Conservation (phyloP, 2,888 invertebrate genomes). For the Priocnemis perturbator region DNA sequence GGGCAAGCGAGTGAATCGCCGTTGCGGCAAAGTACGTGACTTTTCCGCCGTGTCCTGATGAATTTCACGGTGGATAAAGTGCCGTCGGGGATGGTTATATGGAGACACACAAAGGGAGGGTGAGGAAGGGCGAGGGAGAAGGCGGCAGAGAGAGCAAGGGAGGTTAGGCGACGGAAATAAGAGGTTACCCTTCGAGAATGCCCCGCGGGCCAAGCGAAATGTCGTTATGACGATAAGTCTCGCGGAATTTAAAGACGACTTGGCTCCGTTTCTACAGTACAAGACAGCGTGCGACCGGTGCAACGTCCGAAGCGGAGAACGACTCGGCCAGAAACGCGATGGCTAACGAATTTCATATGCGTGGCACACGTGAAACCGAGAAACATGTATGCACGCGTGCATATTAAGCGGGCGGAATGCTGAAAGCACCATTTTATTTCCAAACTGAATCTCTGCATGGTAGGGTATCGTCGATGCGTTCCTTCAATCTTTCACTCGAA, state of each 20-base stretch:
- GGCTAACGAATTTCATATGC: no score
- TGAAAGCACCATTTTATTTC: no score
- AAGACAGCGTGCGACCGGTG: background rate
- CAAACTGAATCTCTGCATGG: no score
- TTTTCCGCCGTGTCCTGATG: slow-evolving; percentile 43
- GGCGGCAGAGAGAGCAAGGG: background rate
- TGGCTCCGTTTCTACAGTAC: slow-evolving; percentile 17
- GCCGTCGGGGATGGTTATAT: slow-evolving; percentile 14
- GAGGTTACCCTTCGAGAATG: no score
- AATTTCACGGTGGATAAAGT: slow-evolving; percentile 55
- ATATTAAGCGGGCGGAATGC: no score
- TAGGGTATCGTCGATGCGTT: no score
- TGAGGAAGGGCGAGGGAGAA: background rate
- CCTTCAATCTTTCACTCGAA: no score
- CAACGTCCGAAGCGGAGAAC: no score
- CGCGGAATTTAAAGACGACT: slow-evolving; percentile 14
- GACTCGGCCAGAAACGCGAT: no score
- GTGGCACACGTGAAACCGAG: no score
- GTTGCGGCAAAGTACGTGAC: slow-evolving; percentile 43
- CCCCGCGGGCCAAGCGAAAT: slow-evolving; percentile 3
- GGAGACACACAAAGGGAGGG: background rate
- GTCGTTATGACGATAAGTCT: slow-evolving; percentile 11
- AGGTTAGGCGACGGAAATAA: background rate
- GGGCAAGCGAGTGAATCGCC: slow-evolving; percentile 44
- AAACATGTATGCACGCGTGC: no score